Evolutionary conservation across 2,888 invertebrate species (phyloP), one percentile per base, ranked within the genome.

Genomic region (Holacanthella duospinosa): DNA sequence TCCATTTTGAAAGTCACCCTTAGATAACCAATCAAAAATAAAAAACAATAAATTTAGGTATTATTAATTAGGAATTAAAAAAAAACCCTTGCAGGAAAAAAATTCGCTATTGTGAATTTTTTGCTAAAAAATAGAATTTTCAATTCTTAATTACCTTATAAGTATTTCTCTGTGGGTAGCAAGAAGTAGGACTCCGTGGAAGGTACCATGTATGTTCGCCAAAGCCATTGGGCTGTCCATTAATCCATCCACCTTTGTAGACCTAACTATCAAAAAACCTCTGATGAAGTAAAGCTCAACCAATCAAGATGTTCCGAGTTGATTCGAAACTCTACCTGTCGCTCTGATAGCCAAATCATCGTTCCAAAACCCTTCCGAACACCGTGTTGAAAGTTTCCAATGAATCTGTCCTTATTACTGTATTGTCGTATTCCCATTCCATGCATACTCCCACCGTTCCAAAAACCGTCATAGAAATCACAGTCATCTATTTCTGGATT

Each of bases 171-270:
- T 64, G 55, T 26, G 67, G 67, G 55, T 65, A 70, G 12, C 29
- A 57, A 48, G 62, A 65, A 12, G 54, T 26, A 25, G 21, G 2
- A 6, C 29, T 57, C n/a, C 57, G 3, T n/a, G 57, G 6, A 3
- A 67, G 25, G 54, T 68, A 72, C 71, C 71, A 72, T 53, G 68
- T 69, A 24, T 69, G 70, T 19, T 66, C 65, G n/a, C 66, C 66
- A 25, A 59, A 44, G 0, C 72, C 72, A 55, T 70, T 29, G 1
- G 64, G 68, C 2, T 60, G n/a, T 6, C 72, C 72, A n/a, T 61
- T 56, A 4, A 44, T 25, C 67, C 71, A 69, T 6, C 63, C 59
- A 21, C 72, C 72, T 24, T 70, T 68, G 62, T 70, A 72, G 12
- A 72, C 67, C 63, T 65, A 27, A 21, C 12, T 25, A n/a, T n/a